Base-by-base conservation (phyloP, 53 echinoderm and acorn worm species). In the Holothuria scabra region DNA sequence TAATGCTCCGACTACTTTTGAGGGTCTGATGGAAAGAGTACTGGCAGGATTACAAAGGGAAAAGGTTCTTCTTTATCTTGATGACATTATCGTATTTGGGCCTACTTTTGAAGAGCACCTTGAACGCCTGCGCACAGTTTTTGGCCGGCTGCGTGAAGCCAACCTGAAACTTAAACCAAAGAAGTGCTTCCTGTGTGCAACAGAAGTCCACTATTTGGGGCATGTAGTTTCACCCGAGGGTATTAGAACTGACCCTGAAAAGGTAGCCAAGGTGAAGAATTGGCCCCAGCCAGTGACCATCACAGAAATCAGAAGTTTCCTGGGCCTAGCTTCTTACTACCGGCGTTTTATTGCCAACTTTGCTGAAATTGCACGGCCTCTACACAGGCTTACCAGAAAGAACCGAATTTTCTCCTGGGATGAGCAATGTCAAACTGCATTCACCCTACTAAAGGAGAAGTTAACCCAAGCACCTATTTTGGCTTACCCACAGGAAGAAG, bases 21-120 rank as follows among this genome's bases (percentile, higher is more conserved):
- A 48, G 48, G 1, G 44, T 10, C 10, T 44, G 44, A 44, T 44
- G 44, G 44, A 44, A 10, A 44, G 44, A 44, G 44, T 44, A 44
- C 44, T 44, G 5, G 44, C 61, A 23, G 94, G 94, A 1, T 61
- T 94, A 0, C 94, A 94, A 46, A 91, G 91, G 95, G 80, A 94
- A 6, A 87, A 64, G 29, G 35, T 85, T 2, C 31, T 94, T 0
- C 30, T 94, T 7, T 94, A 94, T 34, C 75, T 94, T 0, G 91
- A 94, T 41, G 91, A 94, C 57, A 79, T 90, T 5, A 90, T 90
- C 44, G 57, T 90, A 5, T 90, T 87, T 46, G 87, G 78, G 21
- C 60, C 56, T 1, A 64, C 79, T 16, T 75, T 87, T 24, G 74
- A 84, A 18, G 91, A 84, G 21, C 79, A 84, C 30, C 5, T 84